Base-by-base conservation (phyloP, 2,888 invertebrate genomes). In the Chloromyia formosa region DNA sequence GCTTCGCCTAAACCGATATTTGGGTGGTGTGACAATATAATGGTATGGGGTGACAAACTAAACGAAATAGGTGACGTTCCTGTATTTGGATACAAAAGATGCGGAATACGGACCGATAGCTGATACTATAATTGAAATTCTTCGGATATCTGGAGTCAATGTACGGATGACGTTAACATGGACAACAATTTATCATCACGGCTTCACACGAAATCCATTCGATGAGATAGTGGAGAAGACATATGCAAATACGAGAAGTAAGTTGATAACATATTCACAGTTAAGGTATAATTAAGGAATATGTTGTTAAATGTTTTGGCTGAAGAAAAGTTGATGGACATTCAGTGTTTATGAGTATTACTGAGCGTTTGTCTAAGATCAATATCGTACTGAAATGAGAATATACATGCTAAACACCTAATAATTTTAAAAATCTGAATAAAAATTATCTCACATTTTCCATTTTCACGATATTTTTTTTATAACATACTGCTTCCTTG, bases 161-260 rank as follows among this genome's bases (percentile, higher is more conserved):
- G 90, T 95, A 2, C 89, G 91, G 42, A 89, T 89, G 71, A 85
- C 88, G 9, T 87, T 86, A 61, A 88, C 88, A 62, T 93, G 93
- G 92, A 87, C 87, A 75, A 89, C 89, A 23, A 91, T 92, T 1
- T 94, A 94, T 85, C 93, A 94, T 85, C 93, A 94, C 81, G 93
- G 93, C 77, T 93, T 94, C 84, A 90, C 90, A 81, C 89, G 90
- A 66, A 96, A 96, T 87, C 96, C 96, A 0, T 97, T 97, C 83
- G 88, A 92, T 80, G 88, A 91, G 74, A 90, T 96, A 78, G 93
- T 97, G 49, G 89, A 91, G 74, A 92, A 93, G 78, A 96, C 96
- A 0, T 93, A 92, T 82, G 88, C 88, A 77, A 93, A 94, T 80
- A 93, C 95, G n/a, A 89, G 97, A 88, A 95, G 97, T 96, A 86